Percentiles rank a stretch among this genome's conserved stretches.
Evolutionary conservation across 2,888 invertebrate genomes (phyloP).

Genomic region (Eristalis tenax): DNA sequence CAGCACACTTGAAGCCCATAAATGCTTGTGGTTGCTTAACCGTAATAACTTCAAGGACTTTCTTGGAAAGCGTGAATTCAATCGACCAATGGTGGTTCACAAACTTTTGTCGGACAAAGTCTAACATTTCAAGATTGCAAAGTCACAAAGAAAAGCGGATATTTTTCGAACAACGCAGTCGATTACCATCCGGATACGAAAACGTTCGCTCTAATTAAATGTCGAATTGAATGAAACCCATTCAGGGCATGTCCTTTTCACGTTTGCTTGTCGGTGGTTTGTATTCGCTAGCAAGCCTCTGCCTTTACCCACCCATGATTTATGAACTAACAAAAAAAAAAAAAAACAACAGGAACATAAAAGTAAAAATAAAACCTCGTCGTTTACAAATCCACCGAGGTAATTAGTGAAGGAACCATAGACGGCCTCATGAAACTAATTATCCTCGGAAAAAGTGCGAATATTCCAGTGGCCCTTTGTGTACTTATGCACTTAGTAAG

Average conservation of each 20-base stretch:
- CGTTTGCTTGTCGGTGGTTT: not conserved
- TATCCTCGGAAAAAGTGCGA: slow-evolving; percentile 16
- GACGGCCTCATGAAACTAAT: slow-evolving; percentile 16
- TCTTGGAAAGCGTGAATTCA: too few species aligned
- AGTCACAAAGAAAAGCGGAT: too few species aligned
- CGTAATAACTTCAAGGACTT: too few species aligned
- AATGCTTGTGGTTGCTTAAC: too few species aligned
- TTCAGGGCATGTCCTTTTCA: not conserved
- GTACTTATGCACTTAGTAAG: not conserved
- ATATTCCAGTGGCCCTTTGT: not conserved
- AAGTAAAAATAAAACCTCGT: not conserved
- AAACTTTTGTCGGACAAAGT: too few species aligned
- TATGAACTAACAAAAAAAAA: not conserved
- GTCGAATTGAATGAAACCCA: not conserved
- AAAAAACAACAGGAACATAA: not conserved
- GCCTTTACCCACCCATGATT: not conserved
- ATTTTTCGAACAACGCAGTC: too few species aligned
- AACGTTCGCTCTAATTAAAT: not conserved
- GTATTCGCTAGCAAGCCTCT: not conserved
- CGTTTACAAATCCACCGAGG: not conserved
- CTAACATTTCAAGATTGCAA: too few species aligned
- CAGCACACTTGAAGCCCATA: too few species aligned
- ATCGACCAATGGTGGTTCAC: too few species aligned
- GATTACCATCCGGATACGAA: not conserved
- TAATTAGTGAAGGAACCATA: slow-evolving; percentile 24